Conservation (phyloP, 1,140 invertebrate genomes). For the Drosophila neocordata region DNA sequence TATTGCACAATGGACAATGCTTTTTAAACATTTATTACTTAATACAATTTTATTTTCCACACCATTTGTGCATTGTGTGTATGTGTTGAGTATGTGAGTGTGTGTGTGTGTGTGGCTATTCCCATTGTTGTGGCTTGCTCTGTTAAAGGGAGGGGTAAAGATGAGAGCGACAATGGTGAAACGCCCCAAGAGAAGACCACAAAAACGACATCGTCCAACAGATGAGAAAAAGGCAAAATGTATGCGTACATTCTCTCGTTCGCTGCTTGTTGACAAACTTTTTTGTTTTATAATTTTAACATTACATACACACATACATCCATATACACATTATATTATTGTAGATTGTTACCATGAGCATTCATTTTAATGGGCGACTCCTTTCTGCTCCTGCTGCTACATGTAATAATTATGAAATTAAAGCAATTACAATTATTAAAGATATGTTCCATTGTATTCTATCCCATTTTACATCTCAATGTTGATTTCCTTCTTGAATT, state of each 20-base stretch:
- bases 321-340: conserved; percentile 6
- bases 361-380: conserved; percentile 6
- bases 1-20: conserved; percentile 18
- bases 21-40: conserved; percentile 30
- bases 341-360: conserved; percentile 13
- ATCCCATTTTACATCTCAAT: not conserved
- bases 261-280: conserved; percentile 12
- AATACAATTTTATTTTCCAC: conserved; percentile 33
- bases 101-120: conserved; percentile 12
- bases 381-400: not conserved
- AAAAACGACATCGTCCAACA: conserved; percentile 10
- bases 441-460: conserved; percentile 7
- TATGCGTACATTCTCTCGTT: not conserved
- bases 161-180: not conserved
- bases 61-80: conserved; percentile 20
- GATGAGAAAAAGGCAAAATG: not conserved
- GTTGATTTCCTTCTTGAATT: not conserved
- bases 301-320: not conserved
- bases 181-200: conserved; percentile 12
- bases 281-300: conserved; percentile 18
- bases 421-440: conserved; percentile 15
- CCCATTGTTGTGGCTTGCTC: conserved; percentile 12
- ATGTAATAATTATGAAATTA: conserved; percentile 18
- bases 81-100: conserved; percentile 6
- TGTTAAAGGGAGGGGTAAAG: not conserved